Evolutionary conservation across 1,140 invertebrate genomes (phyloP).

Genomic region (Drosophila sp.): DNA sequence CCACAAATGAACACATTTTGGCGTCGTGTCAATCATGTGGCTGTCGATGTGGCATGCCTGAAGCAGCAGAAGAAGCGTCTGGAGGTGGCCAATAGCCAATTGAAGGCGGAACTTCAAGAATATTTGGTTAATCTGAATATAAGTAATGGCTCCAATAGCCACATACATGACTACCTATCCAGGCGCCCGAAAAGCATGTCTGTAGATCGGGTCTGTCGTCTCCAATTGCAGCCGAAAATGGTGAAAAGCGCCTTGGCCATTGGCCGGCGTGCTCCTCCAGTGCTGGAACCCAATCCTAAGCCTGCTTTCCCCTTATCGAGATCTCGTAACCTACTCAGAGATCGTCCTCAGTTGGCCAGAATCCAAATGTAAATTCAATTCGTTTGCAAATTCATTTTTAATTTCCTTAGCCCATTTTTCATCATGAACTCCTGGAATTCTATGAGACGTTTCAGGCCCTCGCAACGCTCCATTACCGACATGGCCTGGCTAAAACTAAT

Average conservation of each 20-base stretch:
- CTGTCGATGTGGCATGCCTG: constrained; percentile 73
- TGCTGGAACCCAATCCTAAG: neutral
- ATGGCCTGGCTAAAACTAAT: constrained; percentile 33
- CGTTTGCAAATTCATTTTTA: neutral
- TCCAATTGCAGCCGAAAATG: constrained; percentile 62
- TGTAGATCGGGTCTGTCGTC: constrained; percentile 68
- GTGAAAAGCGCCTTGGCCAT: constrained; percentile 56
- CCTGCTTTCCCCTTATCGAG: constrained; percentile 62
- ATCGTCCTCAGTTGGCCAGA: constrained; percentile 55
- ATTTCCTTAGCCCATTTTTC: neutral
- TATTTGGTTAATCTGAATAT: constrained; percentile 76
- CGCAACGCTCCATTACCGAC: constrained; percentile 9
- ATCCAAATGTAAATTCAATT: constrained; percentile 30
- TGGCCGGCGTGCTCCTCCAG: constrained; percentile 35
- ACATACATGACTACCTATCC: constrained; percentile 68
- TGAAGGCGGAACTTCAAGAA: constrained; percentile 71
- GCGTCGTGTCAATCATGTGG: constrained; percentile 76
- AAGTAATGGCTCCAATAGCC: constrained; percentile 69
- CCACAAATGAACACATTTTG: constrained; percentile 80
- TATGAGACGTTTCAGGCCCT: constrained; percentile 16
- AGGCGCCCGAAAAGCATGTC: constrained; percentile 78
- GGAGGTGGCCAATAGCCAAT: constrained; percentile 61
- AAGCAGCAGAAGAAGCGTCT: constrained; percentile 67
- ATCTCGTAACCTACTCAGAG: constrained; percentile 46
- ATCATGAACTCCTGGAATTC: constrained; percentile 33